Evolutionary conservation across 2,888 invertebrate species (phyloP), one percentile per base, ranked within the genome.

Genomic region (Halocaridina rubra): DNA sequence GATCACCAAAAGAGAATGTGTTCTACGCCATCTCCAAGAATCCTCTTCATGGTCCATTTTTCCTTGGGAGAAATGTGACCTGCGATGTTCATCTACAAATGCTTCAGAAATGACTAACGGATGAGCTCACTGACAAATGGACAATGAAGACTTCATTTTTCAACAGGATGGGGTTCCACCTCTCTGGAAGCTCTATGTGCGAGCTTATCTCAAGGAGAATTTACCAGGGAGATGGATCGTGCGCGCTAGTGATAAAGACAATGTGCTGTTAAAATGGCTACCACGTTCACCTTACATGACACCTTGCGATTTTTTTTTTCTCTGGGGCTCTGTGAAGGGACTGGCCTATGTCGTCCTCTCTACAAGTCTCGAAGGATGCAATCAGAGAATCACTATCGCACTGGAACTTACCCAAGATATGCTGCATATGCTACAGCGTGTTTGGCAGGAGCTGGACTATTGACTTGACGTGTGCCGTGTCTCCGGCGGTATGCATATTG

Each of bases 81-180:
- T 3, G 53, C 8, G 53, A 53, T 27, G 29, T 2, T 64, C 13
- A 7, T 2, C 67, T 64, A 24, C n/a, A 64, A 64, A 64, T 5
- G 67, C 67, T 64, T 64, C 67, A 13, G n/a, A n/a, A n/a, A n/a
- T n/a, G n/a, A n/a, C n/a, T n/a, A n/a, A n/a, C n/a, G n/a, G n/a
- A n/a, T n/a, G n/a, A n/a, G n/a, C n/a, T n/a, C n/a, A n/a, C n/a
- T 64, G n/a, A 24, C 67, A 64, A 64, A 64, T 64, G 67, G 24
- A 64, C 24, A 64, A n/a, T 3, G 67, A 64, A 64, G 3, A 64
- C 67, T 64, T 64, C 24, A 64, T 64, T 64, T 64, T 64, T 16
- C 67, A 64, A 64, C 67, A 64, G 67, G 67, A 64, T 10, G 67
- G 67, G n/a, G n/a, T 2, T 64, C 67, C 19, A 64, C 67, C 67